These are phyloP conservation scores for Daphoenositta chrysoptera DNA, from an alignment of 2,113 vertebrate genomes.

Conservation along the genomic window DNA sequence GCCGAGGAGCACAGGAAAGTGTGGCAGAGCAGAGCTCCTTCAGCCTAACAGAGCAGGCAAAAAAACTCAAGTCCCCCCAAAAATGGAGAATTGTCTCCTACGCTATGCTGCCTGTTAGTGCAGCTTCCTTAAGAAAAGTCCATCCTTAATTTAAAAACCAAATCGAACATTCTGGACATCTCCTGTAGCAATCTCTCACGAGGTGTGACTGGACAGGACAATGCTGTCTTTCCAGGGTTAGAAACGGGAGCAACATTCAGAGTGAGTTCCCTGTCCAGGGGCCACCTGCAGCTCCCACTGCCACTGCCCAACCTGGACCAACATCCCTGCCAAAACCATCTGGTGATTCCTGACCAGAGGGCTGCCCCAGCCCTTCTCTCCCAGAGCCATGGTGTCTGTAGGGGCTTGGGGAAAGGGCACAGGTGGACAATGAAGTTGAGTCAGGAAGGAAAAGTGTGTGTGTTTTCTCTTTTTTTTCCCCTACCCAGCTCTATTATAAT, in stretches of 20 bases:
- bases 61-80: neutral
- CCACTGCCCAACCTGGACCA: neutral
- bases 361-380: neutral
- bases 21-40: neutral
- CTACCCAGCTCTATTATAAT: neutral
- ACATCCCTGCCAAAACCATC: neutral
- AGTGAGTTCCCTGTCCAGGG: neutral
- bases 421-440: neutral
- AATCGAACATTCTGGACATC: neutral
- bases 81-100: neutral
- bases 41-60: neutral
- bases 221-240: neutral
- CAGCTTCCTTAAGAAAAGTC: neutral
- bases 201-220: neutral
- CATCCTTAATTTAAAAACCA: neutral
- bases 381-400: neutral
- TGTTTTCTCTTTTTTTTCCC: fast-evolving
- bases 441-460: neutral
- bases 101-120: neutral
- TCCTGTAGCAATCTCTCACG: fast-evolving
- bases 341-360: neutral
- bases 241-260: neutral
- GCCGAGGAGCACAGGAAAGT: neutral
- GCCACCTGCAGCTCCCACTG: neutral
- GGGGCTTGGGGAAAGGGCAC: neutral